Evolutionary conservation across 2,113 vertebrate genomes (phyloP).

Genomic region (Speoplatyrhinus poulsoni): DNA sequence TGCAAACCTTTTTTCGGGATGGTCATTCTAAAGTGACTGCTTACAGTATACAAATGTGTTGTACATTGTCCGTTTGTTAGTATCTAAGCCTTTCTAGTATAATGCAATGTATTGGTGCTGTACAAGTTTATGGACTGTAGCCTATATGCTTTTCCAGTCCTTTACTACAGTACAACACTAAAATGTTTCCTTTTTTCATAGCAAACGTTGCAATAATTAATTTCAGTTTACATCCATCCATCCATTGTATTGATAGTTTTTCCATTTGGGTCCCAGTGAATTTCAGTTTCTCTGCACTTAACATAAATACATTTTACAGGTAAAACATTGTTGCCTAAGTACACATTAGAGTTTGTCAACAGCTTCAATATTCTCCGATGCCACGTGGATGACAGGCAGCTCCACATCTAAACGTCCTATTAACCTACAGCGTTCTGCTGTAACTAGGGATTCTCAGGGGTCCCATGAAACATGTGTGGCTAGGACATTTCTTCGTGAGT

Average conservation of each 20-base stretch:
- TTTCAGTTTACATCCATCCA: too few relatives aligned
- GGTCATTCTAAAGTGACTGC: not conserved
- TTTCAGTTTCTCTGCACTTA: not conserved
- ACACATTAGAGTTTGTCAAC: constrained; percentile 1
- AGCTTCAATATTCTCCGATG: not conserved
- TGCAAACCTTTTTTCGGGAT: not conserved
- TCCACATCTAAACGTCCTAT: constrained; percentile 2
- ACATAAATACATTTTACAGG: constrained; percentile 22
- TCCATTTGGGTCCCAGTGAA: too few relatives aligned
- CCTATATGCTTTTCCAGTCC: too few relatives aligned
- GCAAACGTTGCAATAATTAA: constrained; percentile 8
- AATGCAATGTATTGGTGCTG: too few relatives aligned
- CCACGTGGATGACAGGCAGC: not conserved
- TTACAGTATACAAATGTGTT: not conserved
- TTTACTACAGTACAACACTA: too few relatives aligned
- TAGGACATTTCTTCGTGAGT: too few relatives aligned
- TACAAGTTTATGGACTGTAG: too few relatives aligned
- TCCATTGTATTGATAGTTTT: too few relatives aligned
- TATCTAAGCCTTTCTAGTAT: too few relatives aligned
- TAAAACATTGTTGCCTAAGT: constrained; percentile 26
- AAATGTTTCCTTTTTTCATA: constrained; percentile 13
- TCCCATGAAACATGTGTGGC: too few relatives aligned
- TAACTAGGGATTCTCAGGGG: too few relatives aligned
- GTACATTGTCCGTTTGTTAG: too few relatives aligned
- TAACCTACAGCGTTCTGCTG: not conserved